Evolutionary conservation across 2,113 vertebrate species (phyloP).

Genomic region (Condylura cristata): DNA sequence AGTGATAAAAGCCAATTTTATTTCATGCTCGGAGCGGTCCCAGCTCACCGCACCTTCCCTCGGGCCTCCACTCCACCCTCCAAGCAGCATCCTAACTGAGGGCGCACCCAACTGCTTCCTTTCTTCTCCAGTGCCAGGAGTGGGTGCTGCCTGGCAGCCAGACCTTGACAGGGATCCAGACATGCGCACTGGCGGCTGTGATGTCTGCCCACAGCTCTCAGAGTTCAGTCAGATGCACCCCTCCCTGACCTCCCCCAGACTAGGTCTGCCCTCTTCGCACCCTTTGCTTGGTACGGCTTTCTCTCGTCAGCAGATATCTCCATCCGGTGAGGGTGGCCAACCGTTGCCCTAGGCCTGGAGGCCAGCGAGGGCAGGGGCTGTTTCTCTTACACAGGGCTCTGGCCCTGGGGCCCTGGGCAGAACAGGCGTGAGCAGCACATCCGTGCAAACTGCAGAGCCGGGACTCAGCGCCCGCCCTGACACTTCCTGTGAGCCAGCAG

Average conservation of each 20-base stretch:
- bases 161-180: not conserved
- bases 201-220: not conserved
- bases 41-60: not conserved
- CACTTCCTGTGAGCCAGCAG: conserved; percentile 60
- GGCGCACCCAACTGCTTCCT: not conserved
- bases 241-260: not conserved
- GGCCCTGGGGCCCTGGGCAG: not conserved
- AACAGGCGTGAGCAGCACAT: not conserved
- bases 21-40: not conserved
- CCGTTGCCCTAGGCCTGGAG: not conserved
- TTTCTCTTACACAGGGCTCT: not conserved
- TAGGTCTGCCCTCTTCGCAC: not conserved
- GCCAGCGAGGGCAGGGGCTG: not conserved
- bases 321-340: not conserved
- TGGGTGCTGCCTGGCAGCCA: not conserved
- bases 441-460: not conserved
- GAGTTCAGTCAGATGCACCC: not conserved
- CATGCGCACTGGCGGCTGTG: not conserved
- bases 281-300: not conserved
- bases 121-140: not conserved
- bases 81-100: not conserved
- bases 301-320: not conserved
- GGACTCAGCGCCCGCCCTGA: not conserved
- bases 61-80: not conserved
- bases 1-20: not conserved